Base-by-base conservation (phyloP, 1,140 invertebrate species). In the Pogonomyrmex barbatus region DNA sequence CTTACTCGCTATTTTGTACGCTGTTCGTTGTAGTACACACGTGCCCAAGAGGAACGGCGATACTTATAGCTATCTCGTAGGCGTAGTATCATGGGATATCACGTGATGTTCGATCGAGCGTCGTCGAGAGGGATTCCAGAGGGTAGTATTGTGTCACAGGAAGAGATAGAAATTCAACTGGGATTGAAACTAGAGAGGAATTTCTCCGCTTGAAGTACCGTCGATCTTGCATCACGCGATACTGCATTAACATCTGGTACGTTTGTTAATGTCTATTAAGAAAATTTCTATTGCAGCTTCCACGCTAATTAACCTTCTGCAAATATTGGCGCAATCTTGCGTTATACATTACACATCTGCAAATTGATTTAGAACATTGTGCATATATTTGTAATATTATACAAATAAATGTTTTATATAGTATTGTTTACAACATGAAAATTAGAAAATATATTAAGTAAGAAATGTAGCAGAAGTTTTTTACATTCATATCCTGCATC, bases 81-180 rank as follows among this genome's bases (percentile, higher is more conserved):
- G 30, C 54, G 9, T 39, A 78, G 12, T 60, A 14, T 45, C 85
- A 50, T 42, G 50, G 79, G 79, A 89, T 89, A 89, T 89, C 47
- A 56, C 68, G 50, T 79, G 73, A 47, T 73, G 81, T 87, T 87
- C 79, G 86, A 89, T 91, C 62, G 86, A 78, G 52, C 88, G 67
- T 77, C 62, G 81, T 81, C 65, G 58, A 84, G 73, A 75, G 78
- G 24, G 58, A 83, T 83, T 83, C 68, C 79, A 60, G 30, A 83
- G 79, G 54, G 54, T 75, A 54, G 42, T 73, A 83, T 62, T 73
- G 79, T 60, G 67, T 60, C 79, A 30, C 45, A 24, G 45, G 54
- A 83, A 83, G 52, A 82, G 67, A 12, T 54, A 73, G 17, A 75
- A 83, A 83, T 83, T 6, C 68, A 62, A 39, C 56, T 83, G 39